Evolutionary conservation across 2,888 invertebrate species (phyloP).

Genomic region (Drosophila leonis): DNA sequence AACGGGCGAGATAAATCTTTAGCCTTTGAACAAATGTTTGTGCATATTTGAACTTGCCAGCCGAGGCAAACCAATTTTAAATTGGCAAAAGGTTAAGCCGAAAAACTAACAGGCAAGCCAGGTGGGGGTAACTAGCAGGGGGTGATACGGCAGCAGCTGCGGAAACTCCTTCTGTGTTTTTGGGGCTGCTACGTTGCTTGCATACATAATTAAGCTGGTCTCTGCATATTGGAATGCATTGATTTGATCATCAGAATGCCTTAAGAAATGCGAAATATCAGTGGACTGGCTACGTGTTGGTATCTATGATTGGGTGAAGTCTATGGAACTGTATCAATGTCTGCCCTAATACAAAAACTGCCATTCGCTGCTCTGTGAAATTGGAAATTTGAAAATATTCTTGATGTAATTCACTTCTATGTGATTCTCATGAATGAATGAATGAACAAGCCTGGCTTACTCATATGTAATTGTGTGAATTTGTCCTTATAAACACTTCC

Average conservation of each 20-base stretch:
- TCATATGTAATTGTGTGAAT: too few species aligned
- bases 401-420: not conserved
- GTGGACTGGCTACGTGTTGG: slow-evolving; percentile 4
- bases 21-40: slow-evolving; percentile 80
- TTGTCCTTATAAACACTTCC: too few species aligned
- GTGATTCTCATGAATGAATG: not conserved
- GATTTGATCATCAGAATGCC: slow-evolving; percentile 39
- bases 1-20: slow-evolving; percentile 76
- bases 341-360: too few species aligned
- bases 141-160: not conserved
- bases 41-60: slow-evolving; percentile 78
- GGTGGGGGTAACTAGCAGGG: not conserved
- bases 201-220: slow-evolving; percentile 71
- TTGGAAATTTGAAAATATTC: not conserved
- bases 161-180: slow-evolving; percentile 25
- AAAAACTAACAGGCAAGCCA: slow-evolving; percentile 69
- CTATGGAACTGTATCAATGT: not conserved
- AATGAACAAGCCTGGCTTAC: not conserved
- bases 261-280: slow-evolving; percentile 7
- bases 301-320: not conserved
- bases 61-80: slow-evolving; percentile 72
- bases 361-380: not conserved
- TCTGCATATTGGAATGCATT: slow-evolving; percentile 45
- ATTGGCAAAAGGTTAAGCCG: slow-evolving; percentile 80
- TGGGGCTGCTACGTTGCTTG: slow-evolving; percentile 57